Conservation (phyloP, 1,140 invertebrate species). For the Drosophila carrolli region DNA sequence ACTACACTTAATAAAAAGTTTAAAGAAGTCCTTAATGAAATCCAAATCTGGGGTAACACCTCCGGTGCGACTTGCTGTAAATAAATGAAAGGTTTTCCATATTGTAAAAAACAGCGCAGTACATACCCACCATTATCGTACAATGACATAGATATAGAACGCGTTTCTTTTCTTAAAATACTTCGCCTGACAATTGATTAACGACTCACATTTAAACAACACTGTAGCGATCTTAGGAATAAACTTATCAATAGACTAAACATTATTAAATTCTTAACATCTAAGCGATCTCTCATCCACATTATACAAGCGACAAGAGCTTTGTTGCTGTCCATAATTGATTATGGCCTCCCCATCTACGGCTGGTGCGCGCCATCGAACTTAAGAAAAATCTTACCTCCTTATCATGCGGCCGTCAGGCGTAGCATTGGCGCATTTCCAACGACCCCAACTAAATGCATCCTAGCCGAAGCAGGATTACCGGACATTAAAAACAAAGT, state of each 20-base stretch:
- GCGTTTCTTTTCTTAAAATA: background rate
- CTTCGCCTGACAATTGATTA: conserved; percentile 7
- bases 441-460: no score
- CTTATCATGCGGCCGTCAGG: no score
- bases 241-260: conserved; percentile 20
- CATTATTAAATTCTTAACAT: conserved; percentile 25
- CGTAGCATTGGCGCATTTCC: no score
- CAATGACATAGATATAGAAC: conserved; percentile 8
- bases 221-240: conserved; percentile 15
- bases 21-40: conserved; percentile 2
- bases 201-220: conserved; percentile 26
- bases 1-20: no score
- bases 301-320: no score
- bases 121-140: background rate
- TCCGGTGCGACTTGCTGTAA: conserved; percentile 4
- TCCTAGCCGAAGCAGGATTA: no score
- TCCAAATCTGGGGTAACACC: conserved; percentile 10
- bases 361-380: no score
- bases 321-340: no score
- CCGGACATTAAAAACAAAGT: no score
- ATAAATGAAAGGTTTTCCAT: background rate
- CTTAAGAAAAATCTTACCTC: no score
- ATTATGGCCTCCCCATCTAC: no score
- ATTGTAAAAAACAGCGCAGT: conserved; percentile 1
- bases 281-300: conserved; percentile 4